These are phyloP conservation scores for Drosophila burlai DNA, from an alignment of 1,140 invertebrate species.

Conservation along the genomic window DNA sequence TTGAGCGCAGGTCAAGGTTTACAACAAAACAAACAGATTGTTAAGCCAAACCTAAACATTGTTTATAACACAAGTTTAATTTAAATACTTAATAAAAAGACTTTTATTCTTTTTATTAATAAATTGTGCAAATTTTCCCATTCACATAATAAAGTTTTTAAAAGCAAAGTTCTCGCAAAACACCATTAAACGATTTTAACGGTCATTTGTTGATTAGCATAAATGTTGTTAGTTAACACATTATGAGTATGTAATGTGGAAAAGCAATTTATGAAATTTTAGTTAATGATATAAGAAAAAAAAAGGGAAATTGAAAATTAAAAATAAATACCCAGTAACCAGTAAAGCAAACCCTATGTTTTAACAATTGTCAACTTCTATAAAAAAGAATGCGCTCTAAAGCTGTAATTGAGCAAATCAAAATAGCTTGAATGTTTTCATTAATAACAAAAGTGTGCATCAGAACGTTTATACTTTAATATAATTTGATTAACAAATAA, in stretches of 20 bases:
- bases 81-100: not conserved
- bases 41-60: too few relatives aligned
- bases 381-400: not conserved
- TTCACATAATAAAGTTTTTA: slow-evolving; percentile 1
- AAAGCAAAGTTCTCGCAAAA: slow-evolving; percentile 7
- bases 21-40: not conserved
- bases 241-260: not conserved
- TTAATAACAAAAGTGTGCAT: not conserved
- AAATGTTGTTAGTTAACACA: slow-evolving; percentile 5
- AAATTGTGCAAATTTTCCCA: not conserved
- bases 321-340: not conserved
- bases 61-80: not conserved
- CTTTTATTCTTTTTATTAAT: not conserved
- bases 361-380: not conserved
- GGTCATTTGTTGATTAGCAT: slow-evolving; percentile 3
- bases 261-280: not conserved
- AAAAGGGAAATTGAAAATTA: too few relatives aligned
- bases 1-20: not conserved
- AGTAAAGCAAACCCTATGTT: too few relatives aligned
- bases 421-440: not conserved
- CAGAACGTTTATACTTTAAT: not conserved
- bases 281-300: not conserved
- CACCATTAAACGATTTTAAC: not conserved
- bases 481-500: not conserved
- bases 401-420: not conserved